These are phyloP conservation scores for Gnathonemus longibarbis DNA, from an alignment of 2,113 vertebrate genomes.

Conservation along the genomic window DNA sequence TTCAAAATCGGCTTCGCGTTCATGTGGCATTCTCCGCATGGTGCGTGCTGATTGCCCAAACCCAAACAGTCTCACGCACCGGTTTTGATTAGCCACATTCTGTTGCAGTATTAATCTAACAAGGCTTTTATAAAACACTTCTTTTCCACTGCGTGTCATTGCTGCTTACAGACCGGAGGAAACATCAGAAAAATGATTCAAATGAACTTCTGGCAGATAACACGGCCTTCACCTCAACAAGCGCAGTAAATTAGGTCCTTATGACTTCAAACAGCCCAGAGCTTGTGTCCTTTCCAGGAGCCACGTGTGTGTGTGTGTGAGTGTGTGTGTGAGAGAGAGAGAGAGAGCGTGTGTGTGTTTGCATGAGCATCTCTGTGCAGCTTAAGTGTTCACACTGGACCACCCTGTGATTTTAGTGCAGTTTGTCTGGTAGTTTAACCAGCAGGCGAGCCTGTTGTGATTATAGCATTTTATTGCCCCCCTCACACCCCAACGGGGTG, in stretches of 20 bases:
- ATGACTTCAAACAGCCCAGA: not conserved
- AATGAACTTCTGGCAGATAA: constrained; percentile 26
- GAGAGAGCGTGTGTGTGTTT: not conserved
- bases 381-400: not conserved
- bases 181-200: not conserved
- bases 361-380: not conserved
- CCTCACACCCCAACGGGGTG: not conserved
- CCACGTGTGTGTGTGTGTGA: not conserved
- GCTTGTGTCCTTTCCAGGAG: not conserved
- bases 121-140: not conserved
- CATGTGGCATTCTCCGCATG: not conserved
- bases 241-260: not conserved
- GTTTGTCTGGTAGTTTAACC: not conserved
- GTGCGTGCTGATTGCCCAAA: not conserved
- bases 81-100: not conserved
- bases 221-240: not conserved
- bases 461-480: not conserved
- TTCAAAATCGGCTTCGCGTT: not conserved
- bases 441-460: not conserved
- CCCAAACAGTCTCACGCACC: not conserved
- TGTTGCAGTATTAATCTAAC: not conserved
- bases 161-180: not conserved
- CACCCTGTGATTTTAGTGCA: not conserved
- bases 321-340: not conserved
- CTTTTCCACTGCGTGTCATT: not conserved